Evolutionary conservation across 2,888 invertebrate genomes (phyloP).

Genomic region (Taenaris catops): DNA sequence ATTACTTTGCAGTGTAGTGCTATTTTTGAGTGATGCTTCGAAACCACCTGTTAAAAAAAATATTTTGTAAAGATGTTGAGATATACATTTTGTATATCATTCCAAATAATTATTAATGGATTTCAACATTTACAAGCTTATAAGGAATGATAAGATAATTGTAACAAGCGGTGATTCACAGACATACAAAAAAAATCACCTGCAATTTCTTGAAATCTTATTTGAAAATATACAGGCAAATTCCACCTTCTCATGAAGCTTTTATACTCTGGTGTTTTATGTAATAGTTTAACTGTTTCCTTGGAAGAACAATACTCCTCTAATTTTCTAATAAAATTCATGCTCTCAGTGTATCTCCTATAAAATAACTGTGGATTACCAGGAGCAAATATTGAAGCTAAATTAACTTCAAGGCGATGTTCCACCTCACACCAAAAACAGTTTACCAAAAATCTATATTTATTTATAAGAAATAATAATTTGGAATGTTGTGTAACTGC

Average conservation of each 20-base stretch:
- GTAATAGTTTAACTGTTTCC: constrained; percentile 80
- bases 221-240: constrained; percentile 97
- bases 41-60: constrained; percentile 48
- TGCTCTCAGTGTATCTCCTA: constrained; percentile 88
- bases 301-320: constrained; percentile 82
- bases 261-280: constrained; percentile 85
- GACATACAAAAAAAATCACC: constrained; percentile 72
- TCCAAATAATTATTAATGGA: too few relatives aligned
- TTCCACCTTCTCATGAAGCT: constrained; percentile 94
- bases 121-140: neutral
- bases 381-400: constrained; percentile 92
- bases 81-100: too few relatives aligned
- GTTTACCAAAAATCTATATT: constrained; percentile 82
- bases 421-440: constrained; percentile 94
- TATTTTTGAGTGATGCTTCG: constrained; percentile 52
- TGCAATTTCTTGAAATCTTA: constrained; percentile 96
- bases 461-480: constrained; percentile 54
- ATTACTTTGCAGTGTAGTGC: constrained; percentile 42
- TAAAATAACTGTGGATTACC: constrained; percentile 95
- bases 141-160: neutral
- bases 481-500: constrained; percentile 74
- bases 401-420: constrained; percentile 87
- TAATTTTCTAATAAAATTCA: constrained; percentile 86
- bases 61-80: too few relatives aligned
- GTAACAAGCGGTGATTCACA: too few relatives aligned